Conservation (phyloP, 2,113 vertebrate genomes). For the Elgaria multicarinata region DNA sequence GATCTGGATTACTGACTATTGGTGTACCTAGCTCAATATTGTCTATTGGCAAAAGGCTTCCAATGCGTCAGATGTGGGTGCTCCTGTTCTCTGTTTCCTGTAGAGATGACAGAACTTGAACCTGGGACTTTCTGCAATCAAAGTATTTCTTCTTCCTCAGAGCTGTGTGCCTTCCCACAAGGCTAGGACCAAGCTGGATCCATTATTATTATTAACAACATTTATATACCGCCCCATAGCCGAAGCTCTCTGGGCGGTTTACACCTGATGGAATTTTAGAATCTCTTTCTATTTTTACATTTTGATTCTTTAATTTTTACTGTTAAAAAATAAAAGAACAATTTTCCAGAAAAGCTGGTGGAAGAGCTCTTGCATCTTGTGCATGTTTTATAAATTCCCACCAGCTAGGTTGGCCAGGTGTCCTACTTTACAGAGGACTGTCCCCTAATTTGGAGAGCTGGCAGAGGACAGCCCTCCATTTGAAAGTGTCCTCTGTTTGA, state of each 20-base stretch:
- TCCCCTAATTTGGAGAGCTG: no score
- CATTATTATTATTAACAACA: no score
- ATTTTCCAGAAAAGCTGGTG: background rate
- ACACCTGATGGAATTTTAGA: background rate
- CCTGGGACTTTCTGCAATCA: background rate
- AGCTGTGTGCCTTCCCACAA: background rate
- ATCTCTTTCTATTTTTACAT: accelerated
- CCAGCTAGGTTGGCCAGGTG: background rate
- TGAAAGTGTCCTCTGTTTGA: no score
- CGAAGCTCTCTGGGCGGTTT: no score
- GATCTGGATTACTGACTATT: background rate
- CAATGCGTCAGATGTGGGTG: background rate
- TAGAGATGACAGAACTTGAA: background rate
- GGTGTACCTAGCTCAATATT: background rate
- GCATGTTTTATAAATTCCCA: background rate
- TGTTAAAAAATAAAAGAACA: background rate
- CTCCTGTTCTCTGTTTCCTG: background rate
- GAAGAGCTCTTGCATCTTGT: background rate
- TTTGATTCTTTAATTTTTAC: background rate
- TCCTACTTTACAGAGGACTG: no score
- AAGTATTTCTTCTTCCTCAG: no score
- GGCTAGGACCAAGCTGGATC: accelerated
- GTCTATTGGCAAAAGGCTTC: background rate
- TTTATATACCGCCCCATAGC: no score
- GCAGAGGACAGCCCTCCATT: no score